A percentile compares a stretch with the other conserved stretches of the same genome.
phyloP scores from a whole-genome alignment of 1,140 invertebrate genomes.

The Penaeus chinensis region DNA sequence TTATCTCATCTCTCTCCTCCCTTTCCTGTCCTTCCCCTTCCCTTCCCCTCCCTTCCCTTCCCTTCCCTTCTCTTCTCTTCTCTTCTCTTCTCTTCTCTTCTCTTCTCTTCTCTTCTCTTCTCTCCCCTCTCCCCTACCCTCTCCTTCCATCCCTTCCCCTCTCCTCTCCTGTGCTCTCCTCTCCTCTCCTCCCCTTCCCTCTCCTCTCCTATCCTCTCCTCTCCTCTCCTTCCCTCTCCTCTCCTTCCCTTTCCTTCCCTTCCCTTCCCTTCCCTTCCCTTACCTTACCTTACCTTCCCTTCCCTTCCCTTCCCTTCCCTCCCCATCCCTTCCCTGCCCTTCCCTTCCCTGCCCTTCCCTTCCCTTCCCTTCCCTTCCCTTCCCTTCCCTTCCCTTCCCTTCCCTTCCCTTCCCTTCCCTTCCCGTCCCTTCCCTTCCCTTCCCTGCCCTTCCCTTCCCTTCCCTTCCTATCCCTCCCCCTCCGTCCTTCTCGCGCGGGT shows the following conservation, averaged over 20 bases:
- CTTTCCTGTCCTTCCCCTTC: too few relatives aligned
- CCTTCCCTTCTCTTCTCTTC: too few relatives aligned
- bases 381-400: background rate
- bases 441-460: background rate
- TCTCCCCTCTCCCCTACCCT: too few relatives aligned
- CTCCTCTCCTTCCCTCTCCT: background rate
- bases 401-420: background rate
- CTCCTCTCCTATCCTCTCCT: background rate
- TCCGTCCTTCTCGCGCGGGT: background rate
- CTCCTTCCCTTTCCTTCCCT: background rate
- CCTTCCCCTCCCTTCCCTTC: too few relatives aligned
- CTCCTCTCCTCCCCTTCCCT: too few relatives aligned
- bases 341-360: background rate
- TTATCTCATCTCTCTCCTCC: too few relatives aligned
- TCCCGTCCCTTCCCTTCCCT: background rate
- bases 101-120: too few relatives aligned
- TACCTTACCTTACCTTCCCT: background rate
- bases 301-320: background rate
- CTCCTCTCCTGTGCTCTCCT: too few relatives aligned
- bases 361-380: background rate
- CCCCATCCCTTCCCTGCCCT: background rate
- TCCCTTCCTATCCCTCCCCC: background rate
- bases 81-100: too few relatives aligned
- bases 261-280: background rate
- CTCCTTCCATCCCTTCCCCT: too few relatives aligned